Base-by-base conservation (phyloP, 2,797 vertebrate species). In the Oryzias dopingdopingensis region DNA sequence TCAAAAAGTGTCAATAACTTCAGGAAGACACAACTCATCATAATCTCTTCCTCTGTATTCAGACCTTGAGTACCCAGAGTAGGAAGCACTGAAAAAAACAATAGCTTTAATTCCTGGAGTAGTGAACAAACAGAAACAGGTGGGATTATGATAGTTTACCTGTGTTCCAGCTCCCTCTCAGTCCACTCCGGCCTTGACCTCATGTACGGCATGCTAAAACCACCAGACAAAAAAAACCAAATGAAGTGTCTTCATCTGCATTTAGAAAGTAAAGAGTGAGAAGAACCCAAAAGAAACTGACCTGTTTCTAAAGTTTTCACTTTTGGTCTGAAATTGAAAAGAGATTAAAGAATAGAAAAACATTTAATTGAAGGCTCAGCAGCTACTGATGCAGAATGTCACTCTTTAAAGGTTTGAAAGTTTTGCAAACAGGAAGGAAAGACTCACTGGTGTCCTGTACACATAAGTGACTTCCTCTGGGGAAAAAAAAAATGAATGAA, bases 401-500 rank as follows among this genome's bases (percentile, higher is more conserved):
- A 32, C 26, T 29, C 26, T 6, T 29, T 29, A 29, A 22, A 22
- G 20, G 20, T 22, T 22, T 22, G 2, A 22, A 26, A 26, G 26
- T 26, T 7, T 26, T 32, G 29, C 29, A 32, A 32, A 32, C 32
- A 37, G 22, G 2, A 45, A 8, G 22, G 14, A 61, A 14, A 42
- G 70, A 89, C 91, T 86, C 59, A 92, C 90, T 14, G 89, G 88
- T 61, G 81, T 68, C 51, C 61, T 82, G 68, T 85, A 83, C 13
- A 84, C 49, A 22, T 90, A 92, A 4, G 82, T 87, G 53, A 90
- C 73, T 50, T 92, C 86, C 51, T 85, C 85, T 85, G 70, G 56
- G 86, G 87, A 22, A 67, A 72, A 73, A 73, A 55, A 18, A 17
- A 67, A 15, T 12, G 32, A 12, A 37, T 12, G 2, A 37, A 37